phyloP scores from a whole-genome alignment of 2,113 vertebrate species.

The Datnioides undecimradiatus region DNA sequence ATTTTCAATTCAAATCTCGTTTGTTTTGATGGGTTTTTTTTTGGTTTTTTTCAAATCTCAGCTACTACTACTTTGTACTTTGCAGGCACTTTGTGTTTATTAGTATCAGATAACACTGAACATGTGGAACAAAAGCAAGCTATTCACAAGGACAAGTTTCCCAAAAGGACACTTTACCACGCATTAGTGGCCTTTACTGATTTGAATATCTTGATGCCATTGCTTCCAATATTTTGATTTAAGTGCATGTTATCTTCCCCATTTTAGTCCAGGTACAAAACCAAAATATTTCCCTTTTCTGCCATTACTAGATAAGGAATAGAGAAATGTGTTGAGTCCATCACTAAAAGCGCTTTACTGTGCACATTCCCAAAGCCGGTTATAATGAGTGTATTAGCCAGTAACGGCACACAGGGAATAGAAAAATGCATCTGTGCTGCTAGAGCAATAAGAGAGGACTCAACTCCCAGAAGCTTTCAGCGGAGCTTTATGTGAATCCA shows the following conservation, averaged over 20 bases:
- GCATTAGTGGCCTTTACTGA: background rate
- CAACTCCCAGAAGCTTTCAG: constrained; percentile 64
- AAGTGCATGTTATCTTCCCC: background rate
- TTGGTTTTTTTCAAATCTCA: background rate
- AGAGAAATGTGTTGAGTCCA: constrained; percentile 42
- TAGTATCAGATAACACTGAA: background rate
- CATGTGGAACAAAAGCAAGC: background rate
- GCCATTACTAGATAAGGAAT: constrained; percentile 40
- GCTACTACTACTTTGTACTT: background rate
- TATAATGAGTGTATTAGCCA: constrained; percentile 76
- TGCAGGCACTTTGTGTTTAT: background rate
- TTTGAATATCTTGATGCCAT: background rate
- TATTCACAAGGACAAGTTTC: background rate
- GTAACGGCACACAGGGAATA: constrained; percentile 68
- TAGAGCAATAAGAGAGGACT: constrained; percentile 68
- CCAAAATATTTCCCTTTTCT: constrained; percentile 8
- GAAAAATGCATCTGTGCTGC: constrained; percentile 65
- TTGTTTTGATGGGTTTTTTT: background rate
- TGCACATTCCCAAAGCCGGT: constrained; percentile 66
- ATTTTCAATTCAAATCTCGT: background rate
- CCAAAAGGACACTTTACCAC: background rate
- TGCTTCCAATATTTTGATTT: background rate
- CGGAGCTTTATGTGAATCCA: constrained; percentile 66
- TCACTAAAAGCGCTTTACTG: constrained; percentile 68
- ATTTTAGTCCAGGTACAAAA: constrained; percentile 2